Base-by-base conservation (phyloP, 2,888 invertebrate species). In the Pediacus dermestoides region DNA sequence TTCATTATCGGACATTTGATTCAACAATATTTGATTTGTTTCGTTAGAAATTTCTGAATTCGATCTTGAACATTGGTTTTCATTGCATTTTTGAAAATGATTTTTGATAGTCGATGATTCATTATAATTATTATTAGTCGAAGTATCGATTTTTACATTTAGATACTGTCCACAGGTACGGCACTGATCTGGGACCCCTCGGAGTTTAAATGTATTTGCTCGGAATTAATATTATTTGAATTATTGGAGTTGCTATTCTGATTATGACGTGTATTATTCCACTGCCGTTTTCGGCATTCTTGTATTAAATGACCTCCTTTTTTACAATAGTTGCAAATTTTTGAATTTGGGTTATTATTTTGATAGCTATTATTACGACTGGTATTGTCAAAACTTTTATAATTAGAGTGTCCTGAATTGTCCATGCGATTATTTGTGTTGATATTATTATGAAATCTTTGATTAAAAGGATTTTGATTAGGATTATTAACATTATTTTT, bases 261-360 rank as follows among this genome's bases (percentile, higher is more conserved):
- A n/a, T n/a, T n/a, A n/a, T n/a, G n/a, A n/a, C n/a, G 26, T 9
- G n/a, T 34, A 26, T 43, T 43, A 10, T 23, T 28, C 4, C 31
- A 15, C 16, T 31, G 16, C 1, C 36, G 4, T 33, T 36, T 44
- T 7, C 36, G 12, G 30, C 44, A 44, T 28, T 36, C 44, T 2
- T 44, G 9, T 1, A 44, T 44, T 16, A 27, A 8, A 14, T 40
- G 37, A 12, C 44, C 44, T 4, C 11, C 9, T 16, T 37, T 41
- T 25, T 44, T 40, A 13, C 40, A 41, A 30, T 40, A 44, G 7
- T 26, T 7, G 9, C 42, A 42, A 9, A 35, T 15, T 34, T 43
- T 43, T 11, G 25, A 14, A 9, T 11, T 34, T n/a, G 16, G 16
- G 7, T 10, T 6, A 12, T 25, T 34, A n/a, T 27, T 10, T 30